Base-by-base conservation (phyloP, 2,113 vertebrate species). In the Phalacrocorax brasilianus region DNA sequence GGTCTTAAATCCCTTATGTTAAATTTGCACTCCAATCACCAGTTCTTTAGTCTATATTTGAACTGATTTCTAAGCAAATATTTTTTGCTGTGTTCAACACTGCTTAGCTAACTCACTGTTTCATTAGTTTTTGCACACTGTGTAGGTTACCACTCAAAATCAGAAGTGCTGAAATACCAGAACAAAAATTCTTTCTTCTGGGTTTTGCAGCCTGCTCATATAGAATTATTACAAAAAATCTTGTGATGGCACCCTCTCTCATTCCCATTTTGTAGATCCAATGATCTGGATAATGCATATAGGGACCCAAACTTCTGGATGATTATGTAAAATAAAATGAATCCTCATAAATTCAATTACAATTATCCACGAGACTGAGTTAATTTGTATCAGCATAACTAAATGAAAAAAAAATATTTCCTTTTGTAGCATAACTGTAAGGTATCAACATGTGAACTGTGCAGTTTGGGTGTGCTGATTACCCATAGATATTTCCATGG, bases 401-500 rank as follows among this genome's bases (percentile, higher is more conserved):
- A 58, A 56, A 58, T 32, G 2, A 1, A 35, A 35, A 38, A 38
- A 24, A 85, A 85, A 56, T 30, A 77, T 74, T 92, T 94, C 20
- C 50, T 80, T 92, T 73, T 53, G 26, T 68, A 65, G 8, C 4
- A 17, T 85, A 94, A 35, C 42, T 93, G 12, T 55, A 88, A 89
- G 59, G 22, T 91, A 85, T 75, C 16, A 49, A 90, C 70, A 78
- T 7, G 6, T 79, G 58, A 93, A 74, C 45, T 58, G 24, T 53
- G 24, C 20, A 33, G 24, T 87, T 85, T 93, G 86, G 26, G 45
- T 93, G 30, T 90, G n/a, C 73, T 91, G 88, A 92, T 91, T 95
- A 78, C 68, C 13, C 62, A 93, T 83, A 92, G 58, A 76, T 52
- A 79, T 95, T 95, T 96, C 89, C 86, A 59, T 73, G 89, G 71